Evolutionary conservation across 2,888 invertebrate species (phyloP), one percentile per base, ranked within the genome.

Genomic region (Oasisia sp.): DNA sequence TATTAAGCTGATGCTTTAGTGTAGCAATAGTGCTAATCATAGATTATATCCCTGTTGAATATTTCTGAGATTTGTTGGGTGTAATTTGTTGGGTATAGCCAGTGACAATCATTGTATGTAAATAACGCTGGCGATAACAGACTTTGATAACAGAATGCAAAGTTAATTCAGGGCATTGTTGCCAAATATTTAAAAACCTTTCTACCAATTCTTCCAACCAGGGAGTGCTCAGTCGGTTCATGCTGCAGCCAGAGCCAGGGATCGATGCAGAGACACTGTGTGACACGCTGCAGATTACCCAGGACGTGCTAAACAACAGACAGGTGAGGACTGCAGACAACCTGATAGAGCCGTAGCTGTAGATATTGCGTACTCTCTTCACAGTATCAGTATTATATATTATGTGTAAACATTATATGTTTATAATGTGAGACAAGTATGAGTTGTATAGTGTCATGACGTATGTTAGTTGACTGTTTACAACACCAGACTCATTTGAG

Each of bases 231-330:
- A 74, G 74, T 74, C 27, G 74, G 74, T n/a, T 74, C 74, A 74
- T 74, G 74, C 19, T n/a, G 74, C 74, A 74, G 74, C 3, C 74
- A 74, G 27, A 74, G 74, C 74, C 74, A 27, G 74, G 74, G 19
- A 27, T 74, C 5, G n/a, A 74, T n/a, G n/a, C 74, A 27, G 27
- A 74, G 27, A 74, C 74, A 74, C 27, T 74, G 74, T 74, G 74
- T 74, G 74, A 74, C n/a, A 74, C 7, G n/a, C 74, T 74, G 74
- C 74, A 74, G 74, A 74, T 74, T 74, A 74, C 27, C n/a, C 19
- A 74, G n/a, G 74, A 74, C 74, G n/a, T 74, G 74, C 27, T 74
- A n/a, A 74, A 74, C 74, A 74, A 74, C 74, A 74, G 74, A 74
- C 74, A 74, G 74, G 74, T 74, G n/a, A 74, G 19, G 74, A 74